phyloP scores from a whole-genome alignment of 2,888 invertebrate species.

The Scelioninae gen. 1 region DNA sequence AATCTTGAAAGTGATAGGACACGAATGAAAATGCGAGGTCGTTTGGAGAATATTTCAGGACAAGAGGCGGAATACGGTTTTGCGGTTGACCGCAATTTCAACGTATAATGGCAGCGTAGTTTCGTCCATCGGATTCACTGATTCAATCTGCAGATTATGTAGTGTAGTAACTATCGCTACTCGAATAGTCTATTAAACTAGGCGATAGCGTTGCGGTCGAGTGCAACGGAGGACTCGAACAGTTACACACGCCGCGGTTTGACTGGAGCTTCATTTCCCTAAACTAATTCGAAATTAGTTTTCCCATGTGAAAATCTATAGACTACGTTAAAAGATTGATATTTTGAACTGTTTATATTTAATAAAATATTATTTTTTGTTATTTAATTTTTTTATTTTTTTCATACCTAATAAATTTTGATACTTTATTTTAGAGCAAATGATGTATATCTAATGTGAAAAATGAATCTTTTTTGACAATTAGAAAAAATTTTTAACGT shows the following conservation, averaged over 20 bases:
- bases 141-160: constrained; percentile 45
- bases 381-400: too few relatives aligned
- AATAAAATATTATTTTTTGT: too few relatives aligned
- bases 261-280: constrained; percentile 25
- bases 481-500: too few relatives aligned
- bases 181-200: constrained; percentile 65
- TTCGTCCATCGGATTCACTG: constrained; percentile 61
- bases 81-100: constrained; percentile 64
- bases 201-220: constrained; percentile 60
- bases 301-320: too few relatives aligned
- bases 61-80: constrained; percentile 55
- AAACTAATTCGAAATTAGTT: constrained; percentile 36
- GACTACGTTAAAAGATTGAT: too few relatives aligned
- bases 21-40: constrained; percentile 54
- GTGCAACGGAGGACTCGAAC: constrained; percentile 42
- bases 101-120: constrained; percentile 52
- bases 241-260: constrained; percentile 41
- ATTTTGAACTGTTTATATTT: too few relatives aligned
- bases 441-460: too few relatives aligned
- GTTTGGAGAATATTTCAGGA: constrained; percentile 52
- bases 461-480: too few relatives aligned
- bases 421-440: too few relatives aligned
- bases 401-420: too few relatives aligned
- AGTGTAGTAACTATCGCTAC: constrained; percentile 54
- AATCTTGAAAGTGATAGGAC: constrained; percentile 44